Conservation (phyloP, 2,113 vertebrate genomes). For the Scortum barcoo region DNA sequence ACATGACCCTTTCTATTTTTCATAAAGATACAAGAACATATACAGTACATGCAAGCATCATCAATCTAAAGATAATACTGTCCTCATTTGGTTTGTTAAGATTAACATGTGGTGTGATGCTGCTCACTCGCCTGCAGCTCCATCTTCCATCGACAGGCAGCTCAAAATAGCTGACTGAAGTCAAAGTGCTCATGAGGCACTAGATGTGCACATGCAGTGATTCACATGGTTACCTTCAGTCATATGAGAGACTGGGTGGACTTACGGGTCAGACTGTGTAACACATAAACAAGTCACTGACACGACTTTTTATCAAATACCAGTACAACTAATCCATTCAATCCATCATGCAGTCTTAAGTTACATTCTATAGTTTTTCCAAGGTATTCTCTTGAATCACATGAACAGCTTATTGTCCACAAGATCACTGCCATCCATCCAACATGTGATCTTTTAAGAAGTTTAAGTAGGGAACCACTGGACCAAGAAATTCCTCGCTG, state of each 20-base stretch:
- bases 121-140: neutral
- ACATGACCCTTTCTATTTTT: neutral
- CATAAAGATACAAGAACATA: too few species aligned
- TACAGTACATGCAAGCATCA: neutral
- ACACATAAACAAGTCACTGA: neutral
- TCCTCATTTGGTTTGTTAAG: neutral
- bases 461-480: neutral
- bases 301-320: neutral
- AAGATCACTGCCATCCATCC: neutral
- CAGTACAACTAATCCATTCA: neutral
- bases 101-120: neutral
- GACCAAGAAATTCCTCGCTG: neutral
- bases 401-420: neutral
- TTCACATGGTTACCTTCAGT: neutral
- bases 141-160: neutral
- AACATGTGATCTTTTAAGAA: slow-evolving; percentile 28
- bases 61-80: neutral
- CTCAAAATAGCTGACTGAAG: slow-evolving; percentile 16
- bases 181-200: neutral
- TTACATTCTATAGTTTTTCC: neutral
- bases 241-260: slow-evolving; percentile 11
- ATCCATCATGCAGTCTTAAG: neutral
- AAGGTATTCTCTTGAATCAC: neutral
- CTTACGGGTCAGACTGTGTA: neutral
- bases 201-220: neutral